Evolutionary conservation across 2,797 vertebrate species (phyloP).

Genomic region (Okamejei kenojei): DNA sequence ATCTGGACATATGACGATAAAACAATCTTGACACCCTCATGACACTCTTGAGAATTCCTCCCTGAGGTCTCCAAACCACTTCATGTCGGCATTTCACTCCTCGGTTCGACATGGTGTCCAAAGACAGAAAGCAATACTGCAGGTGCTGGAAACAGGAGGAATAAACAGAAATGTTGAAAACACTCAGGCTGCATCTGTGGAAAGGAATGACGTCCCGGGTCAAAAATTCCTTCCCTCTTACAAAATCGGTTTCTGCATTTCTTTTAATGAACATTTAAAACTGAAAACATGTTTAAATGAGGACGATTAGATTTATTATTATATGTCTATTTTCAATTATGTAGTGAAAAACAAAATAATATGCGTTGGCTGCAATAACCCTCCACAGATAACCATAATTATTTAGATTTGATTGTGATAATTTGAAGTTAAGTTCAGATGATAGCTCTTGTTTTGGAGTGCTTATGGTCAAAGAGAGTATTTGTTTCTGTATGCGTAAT

Average conservation of each 20-base stretch:
- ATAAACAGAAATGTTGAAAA: neutral
- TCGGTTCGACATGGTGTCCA: too few relatives aligned
- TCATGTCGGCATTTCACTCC: too few relatives aligned
- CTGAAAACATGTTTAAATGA: neutral
- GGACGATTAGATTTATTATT: neutral
- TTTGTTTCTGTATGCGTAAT: neutral
- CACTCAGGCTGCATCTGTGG: neutral
- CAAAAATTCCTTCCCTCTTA: neutral
- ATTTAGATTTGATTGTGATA: neutral
- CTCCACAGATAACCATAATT: neutral
- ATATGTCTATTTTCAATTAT: neutral
- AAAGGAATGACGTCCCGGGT: too few relatives aligned
- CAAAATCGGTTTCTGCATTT: neutral
- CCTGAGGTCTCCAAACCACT: too few relatives aligned
- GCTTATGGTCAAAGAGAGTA: neutral
- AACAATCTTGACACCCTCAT: too few relatives aligned
- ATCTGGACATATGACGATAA: too few relatives aligned
- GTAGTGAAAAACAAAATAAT: neutral
- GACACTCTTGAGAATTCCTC: too few relatives aligned
- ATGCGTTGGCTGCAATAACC: neutral
- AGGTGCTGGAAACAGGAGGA: too few relatives aligned
- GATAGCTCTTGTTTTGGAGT: neutral
- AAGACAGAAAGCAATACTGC: too few relatives aligned
- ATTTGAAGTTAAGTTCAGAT: neutral
- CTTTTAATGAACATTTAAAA: neutral